Conservation (phyloP, 1,140 invertebrate species). For the Magallana gigas region DNA sequence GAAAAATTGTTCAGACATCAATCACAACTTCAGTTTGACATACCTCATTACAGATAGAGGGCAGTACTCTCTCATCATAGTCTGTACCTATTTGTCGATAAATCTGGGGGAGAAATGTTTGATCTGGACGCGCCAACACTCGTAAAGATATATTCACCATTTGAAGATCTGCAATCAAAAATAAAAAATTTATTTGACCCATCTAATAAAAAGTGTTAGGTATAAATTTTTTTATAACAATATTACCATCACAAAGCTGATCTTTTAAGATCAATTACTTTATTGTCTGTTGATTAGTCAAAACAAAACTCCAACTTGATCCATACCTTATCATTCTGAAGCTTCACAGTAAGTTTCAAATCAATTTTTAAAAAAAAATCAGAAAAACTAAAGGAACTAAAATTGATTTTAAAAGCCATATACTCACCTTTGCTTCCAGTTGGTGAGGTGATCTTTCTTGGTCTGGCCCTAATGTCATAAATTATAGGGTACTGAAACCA, state of each 20-base stretch:
- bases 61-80: conserved; percentile 87
- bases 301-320: too few species aligned
- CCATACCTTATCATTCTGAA: too few species aligned
- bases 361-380: too few species aligned
- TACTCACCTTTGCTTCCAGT: conserved; percentile 92
- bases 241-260: too few species aligned
- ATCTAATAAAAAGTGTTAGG: too few species aligned
- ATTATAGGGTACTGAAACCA: conserved; percentile 99
- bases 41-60: conserved; percentile 99
- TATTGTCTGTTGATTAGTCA: too few species aligned
- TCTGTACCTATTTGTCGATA: conserved; percentile 89
- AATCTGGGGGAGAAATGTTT: conserved; percentile 88
- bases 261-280: too few species aligned
- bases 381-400: too few species aligned
- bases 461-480: conserved; percentile 97
- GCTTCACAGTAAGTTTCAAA: too few species aligned
- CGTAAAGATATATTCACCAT: conserved; percentile 99
- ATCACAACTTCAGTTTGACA: background rate
- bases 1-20: too few species aligned
- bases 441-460: conserved; percentile 97
- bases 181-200: background rate
- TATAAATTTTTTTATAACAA: too few species aligned
- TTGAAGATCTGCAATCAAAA: conserved; percentile 88
- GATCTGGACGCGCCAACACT: conserved; percentile 96
- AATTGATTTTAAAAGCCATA: too few species aligned